Evolutionary conservation across 2,888 invertebrate species (phyloP), one percentile per base, ranked within the genome.

Genomic region (Macrophya alboannulata): DNA sequence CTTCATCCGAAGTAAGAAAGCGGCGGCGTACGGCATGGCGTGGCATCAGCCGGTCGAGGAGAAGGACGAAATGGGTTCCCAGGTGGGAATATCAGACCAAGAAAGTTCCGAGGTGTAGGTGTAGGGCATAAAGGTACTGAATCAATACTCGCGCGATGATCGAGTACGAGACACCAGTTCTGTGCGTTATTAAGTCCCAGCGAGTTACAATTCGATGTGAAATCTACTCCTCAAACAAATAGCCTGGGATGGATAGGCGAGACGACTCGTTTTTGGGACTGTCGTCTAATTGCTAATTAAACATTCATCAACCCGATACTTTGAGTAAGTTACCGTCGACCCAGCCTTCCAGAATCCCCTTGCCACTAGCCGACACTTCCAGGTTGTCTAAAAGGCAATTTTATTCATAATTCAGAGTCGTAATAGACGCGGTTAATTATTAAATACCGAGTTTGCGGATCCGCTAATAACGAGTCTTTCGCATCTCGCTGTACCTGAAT

Each of bases 221-320:
- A 77, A 55, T 15, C 25, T 62, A 40, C 71, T 10, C 71, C 31
- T 12, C 15, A 12, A 12, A 10, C 15, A 21, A 9, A 15, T n/a
- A 15, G 8, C 15, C 62, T 15, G 45, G 12, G n/a, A 62, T 25
- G 45, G 77, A 31, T 51, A 55, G 8, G 15, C 12, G 10, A 40
- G 51, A 40, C 37, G 37, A 9, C 43, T 43, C 40, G 25, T 81
- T 81, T 81, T 81, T 25, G 62, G 5, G 12, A 59, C 59, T 43
- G 25, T 43, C 81, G 12, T 43, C 59, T 62, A 62, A 81, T 59
- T 81, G 62, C 59, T 81, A 81, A 81, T 81, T 81, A 62, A 62
- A 81, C 59, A 81, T 81, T 81, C 81, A 62, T 62, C 81, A 81
- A 81, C 81, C 81, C 81, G 59, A 81, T 81, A 62, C 43, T 51